These are phyloP conservation scores for Ostrea denselamellosa DNA, from an alignment of 1,140 invertebrate genomes.

Conservation along the genomic window DNA sequence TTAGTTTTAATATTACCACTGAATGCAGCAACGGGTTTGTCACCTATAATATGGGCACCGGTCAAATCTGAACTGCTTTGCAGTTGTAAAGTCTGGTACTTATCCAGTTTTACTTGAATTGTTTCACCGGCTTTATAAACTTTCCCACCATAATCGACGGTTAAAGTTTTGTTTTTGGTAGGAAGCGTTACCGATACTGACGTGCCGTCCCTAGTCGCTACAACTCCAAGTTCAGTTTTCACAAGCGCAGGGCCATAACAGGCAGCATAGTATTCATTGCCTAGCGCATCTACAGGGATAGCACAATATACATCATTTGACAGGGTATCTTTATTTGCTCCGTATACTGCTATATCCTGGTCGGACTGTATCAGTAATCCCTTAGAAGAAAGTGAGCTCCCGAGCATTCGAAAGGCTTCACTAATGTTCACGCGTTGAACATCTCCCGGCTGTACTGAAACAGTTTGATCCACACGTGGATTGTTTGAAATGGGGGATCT, in stretches of 20 bases:
- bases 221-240: constrained; percentile 53
- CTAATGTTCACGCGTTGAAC: constrained; percentile 45
- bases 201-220: constrained; percentile 52
- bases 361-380: constrained; percentile 50
- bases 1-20: constrained; percentile 66
- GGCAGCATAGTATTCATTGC: constrained; percentile 66
- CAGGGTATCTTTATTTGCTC: constrained; percentile 56
- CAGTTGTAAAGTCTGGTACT: constrained; percentile 65
- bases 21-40: constrained; percentile 65
- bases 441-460: constrained; percentile 42
- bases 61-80: constrained; percentile 65
- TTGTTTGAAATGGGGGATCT: constrained; percentile 48
- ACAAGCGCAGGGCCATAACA: constrained; percentile 56
- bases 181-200: constrained; percentile 51
- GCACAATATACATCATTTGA: constrained; percentile 63
- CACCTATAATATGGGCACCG: constrained; percentile 58
- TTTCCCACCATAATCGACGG: constrained; percentile 53
- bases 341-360: constrained; percentile 55
- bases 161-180: not conserved
- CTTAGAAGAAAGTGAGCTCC: constrained; percentile 46
- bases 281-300: constrained; percentile 56
- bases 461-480: constrained; percentile 22
- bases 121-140: constrained; percentile 58
- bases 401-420: constrained; percentile 47
- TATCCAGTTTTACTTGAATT: constrained; percentile 53